Evolutionary conservation across 1,140 invertebrate species (phyloP), one percentile per base, ranked within the genome.

Genomic region (Drosophila pandora): DNA sequence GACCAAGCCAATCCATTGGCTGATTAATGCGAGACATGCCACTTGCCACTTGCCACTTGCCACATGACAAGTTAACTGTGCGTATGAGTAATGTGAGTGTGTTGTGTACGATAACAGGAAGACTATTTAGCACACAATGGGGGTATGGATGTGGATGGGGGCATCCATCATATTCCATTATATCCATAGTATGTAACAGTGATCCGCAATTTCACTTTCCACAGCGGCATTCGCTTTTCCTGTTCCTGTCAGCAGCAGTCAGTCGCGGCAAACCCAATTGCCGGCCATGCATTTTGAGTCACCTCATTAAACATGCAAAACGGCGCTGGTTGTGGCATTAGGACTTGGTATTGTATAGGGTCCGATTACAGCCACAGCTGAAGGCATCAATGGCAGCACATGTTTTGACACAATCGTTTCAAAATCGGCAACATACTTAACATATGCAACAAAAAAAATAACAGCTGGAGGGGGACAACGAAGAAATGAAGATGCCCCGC

Each of bases 261-360:
- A 41, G 39, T 32, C 73, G 68, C 37, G 32, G 41, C 59, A 22
- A 63, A 55, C 59, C 34, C 63, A 69, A 67, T 85, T 65, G 70
- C 59, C 50, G 56, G 76, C 80, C 57, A 77, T 84, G 79, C 72
- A 81, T 71, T 78, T 87, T 59, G 64, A 67, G 77, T 76, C 82
- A 87, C 56, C 77, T 77, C 81, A 85, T 85, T 85, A 78, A 85
- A 81, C 74, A 85, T 85, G 79, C 79, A 79, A 87, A 72, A 72
- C 61, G 74, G 41, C 48, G 54, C 21, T 22, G 43, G 8, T 17
- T 8, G 41, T 12, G 23, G 55, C 32, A 13, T 41, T 6, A 12
- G 25, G 30, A 13, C 4, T 21, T 10, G 23, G 25, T 25, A 23
- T 47, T 7, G 22, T 28, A n/a, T 32, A 41, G 43, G 37, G 39